Conservation (phyloP, 1,140 invertebrate genomes). For the Temnothorax curvispinosus region DNA sequence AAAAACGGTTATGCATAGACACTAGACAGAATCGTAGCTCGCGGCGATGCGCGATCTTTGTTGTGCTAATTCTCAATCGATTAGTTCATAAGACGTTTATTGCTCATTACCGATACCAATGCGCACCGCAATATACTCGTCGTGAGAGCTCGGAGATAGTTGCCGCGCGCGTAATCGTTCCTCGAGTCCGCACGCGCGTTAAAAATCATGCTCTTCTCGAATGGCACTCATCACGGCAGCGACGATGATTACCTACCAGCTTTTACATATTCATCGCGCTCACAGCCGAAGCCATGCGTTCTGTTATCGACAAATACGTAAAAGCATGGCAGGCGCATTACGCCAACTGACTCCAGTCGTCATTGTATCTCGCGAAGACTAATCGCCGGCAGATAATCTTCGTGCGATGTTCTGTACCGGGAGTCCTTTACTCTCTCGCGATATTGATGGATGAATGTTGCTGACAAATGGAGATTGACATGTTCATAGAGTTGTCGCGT, state of each 20-base stretch:
- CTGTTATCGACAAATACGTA: constrained; percentile 53
- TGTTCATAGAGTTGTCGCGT: constrained; percentile 56
- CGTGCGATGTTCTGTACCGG: constrained; percentile 13
- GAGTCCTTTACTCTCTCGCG: constrained; percentile 43
- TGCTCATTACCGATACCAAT: constrained; percentile 46
- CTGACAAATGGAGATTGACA: constrained; percentile 59
- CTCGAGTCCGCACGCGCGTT: not conserved
- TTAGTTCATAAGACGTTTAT: constrained; percentile 64
- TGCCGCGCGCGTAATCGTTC: constrained; percentile 23
- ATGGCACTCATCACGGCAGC: constrained; percentile 47
- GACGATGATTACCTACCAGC: constrained; percentile 50
- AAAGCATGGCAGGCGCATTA: constrained; percentile 32
- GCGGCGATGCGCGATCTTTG: constrained; percentile 1
- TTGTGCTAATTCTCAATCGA: constrained; percentile 68
- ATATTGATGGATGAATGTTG: constrained; percentile 53
- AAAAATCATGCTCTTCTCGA: constrained; percentile 55
- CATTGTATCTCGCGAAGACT: constrained; percentile 52
- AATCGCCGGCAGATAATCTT: constrained; percentile 56
- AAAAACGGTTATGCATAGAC: not conserved
- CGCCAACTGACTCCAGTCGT: constrained; percentile 43
- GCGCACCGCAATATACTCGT: not conserved
- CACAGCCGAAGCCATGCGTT: constrained; percentile 21
- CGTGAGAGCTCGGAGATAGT: constrained; percentile 23
- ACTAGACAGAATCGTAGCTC: not conserved
- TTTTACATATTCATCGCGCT: constrained; percentile 58